A percentile compares a stretch with the other conserved stretches of the same genome.
Conservation (phyloP, 2,888 invertebrate species). For the Sinotaia quadrata region DNA sequence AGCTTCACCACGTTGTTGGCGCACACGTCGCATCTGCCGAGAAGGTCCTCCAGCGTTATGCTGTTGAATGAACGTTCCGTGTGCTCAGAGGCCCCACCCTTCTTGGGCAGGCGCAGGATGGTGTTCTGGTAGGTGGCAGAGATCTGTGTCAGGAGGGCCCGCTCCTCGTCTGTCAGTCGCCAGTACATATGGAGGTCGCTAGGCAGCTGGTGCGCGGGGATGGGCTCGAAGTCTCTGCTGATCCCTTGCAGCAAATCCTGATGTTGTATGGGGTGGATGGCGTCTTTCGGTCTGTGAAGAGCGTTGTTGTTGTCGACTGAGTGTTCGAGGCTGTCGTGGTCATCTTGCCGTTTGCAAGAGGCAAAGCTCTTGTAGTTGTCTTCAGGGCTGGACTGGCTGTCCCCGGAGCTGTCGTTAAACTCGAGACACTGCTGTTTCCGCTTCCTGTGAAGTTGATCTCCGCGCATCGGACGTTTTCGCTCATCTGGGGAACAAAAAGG, state of each 20-base stretch:
- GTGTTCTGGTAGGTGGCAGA: slow-evolving; percentile 34
- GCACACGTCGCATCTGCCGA: slow-evolving; percentile 83
- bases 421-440: slow-evolving; percentile 58
- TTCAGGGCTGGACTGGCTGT: slow-evolving; percentile 21
- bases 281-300: no score
- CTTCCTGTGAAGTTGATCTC: slow-evolving; percentile 83
- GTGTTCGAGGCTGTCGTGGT: no score
- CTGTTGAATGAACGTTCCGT: slow-evolving; percentile 33
- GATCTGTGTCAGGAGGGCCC: slow-evolving; percentile 45
- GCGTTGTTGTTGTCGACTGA: no score
- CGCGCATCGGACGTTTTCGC: slow-evolving; percentile 81
- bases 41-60: slow-evolving; percentile 76
- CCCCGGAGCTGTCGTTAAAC: background rate
- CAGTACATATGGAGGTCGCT: slow-evolving; percentile 50
- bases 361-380: no score
- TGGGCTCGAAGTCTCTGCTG: slow-evolving; percentile 21
- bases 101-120: slow-evolving; percentile 14
- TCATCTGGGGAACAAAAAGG: slow-evolving; percentile 74
- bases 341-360: no score
- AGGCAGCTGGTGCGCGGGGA: slow-evolving; percentile 26
- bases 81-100: slow-evolving; percentile 18
- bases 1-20: slow-evolving; percentile 83
- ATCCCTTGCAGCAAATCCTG: no score
- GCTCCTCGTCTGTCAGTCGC: slow-evolving; percentile 43
- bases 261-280: no score